A percentile compares a stretch with the other conserved stretches of the same genome.
phyloP scores from a whole-genome alignment of 2,888 invertebrate genomes.

The Sphaerophoria rueppellii region DNA sequence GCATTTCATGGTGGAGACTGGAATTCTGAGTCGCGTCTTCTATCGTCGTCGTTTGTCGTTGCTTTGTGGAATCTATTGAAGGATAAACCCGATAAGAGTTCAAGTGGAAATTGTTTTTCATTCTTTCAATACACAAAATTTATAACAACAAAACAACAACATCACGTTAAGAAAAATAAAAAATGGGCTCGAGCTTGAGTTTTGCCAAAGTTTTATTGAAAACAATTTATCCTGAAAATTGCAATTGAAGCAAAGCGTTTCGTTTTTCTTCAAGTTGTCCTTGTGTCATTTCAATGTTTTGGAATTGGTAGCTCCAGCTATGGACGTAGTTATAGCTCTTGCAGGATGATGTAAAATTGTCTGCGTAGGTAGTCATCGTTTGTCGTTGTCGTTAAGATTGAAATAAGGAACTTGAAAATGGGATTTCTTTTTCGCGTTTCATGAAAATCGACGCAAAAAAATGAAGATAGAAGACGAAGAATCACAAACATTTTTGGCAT shows the following conservation, averaged over 20 bases:
- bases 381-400: slow-evolving; percentile 18
- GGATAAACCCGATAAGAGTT: slow-evolving; percentile 69
- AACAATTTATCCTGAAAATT: slow-evolving; percentile 69
- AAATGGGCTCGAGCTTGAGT: slow-evolving; percentile 21
- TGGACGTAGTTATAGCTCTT: background rate
- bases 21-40: background rate
- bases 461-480: slow-evolving; percentile 1
- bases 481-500: slow-evolving; percentile 41
- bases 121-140: slow-evolving; percentile 27
- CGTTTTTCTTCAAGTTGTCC: slow-evolving; percentile 30
- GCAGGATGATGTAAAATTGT: background rate
- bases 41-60: background rate
- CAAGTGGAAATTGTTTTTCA: slow-evolving; percentile 66
- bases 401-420: slow-evolving; percentile 55
- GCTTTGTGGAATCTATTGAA: slow-evolving; percentile 49
- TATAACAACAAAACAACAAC: slow-evolving; percentile 6
- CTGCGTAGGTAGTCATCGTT: background rate
- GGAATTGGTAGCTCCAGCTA: background rate
- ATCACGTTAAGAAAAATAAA: background rate
- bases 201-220: slow-evolving; percentile 57
- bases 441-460: slow-evolving; percentile 13
- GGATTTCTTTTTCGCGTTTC: slow-evolving; percentile 43
- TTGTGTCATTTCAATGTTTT: slow-evolving; percentile 1
- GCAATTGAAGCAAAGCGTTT: slow-evolving; percentile 56
- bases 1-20: slow-evolving; percentile 1